A percentile compares a stretch with the other conserved stretches of the same genome.
Conservation (phyloP, 2,888 invertebrate species). For the Apotomis betuletana region DNA sequence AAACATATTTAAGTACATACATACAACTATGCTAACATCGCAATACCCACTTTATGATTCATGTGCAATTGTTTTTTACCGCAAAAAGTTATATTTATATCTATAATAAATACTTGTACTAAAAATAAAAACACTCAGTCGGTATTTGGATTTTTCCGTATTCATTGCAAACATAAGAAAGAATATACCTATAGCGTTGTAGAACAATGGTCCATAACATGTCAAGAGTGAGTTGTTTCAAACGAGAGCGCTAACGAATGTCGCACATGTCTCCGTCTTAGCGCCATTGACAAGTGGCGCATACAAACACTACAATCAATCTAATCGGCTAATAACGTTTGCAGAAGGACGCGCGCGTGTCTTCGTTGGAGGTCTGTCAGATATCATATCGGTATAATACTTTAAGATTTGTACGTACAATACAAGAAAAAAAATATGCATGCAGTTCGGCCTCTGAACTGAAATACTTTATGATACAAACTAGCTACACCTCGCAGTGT, state of each 20-base stretch:
- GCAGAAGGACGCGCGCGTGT: neutral
- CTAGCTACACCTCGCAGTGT: too few species aligned
- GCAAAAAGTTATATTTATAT: too few species aligned
- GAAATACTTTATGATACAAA: too few species aligned
- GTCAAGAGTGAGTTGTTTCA: conserved; percentile 8
- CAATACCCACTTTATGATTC: neutral
- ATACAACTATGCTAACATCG: neutral
- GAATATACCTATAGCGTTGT: neutral
- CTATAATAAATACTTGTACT: too few species aligned
- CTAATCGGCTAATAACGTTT: neutral
- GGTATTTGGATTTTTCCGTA: neutral
- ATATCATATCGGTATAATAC: neutral
- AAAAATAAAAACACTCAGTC: too few species aligned
- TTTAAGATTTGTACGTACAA: too few species aligned
- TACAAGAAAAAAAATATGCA: too few species aligned
- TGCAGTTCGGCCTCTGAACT: too few species aligned
- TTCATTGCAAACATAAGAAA: neutral
- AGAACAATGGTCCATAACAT: conserved; percentile 19
- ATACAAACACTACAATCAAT: conserved; percentile 27
- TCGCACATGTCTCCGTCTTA: neutral
- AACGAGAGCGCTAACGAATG: conserved; percentile 11
- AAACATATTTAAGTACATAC: neutral
- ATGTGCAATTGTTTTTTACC: neutral
- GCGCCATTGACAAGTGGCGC: conserved; percentile 19
- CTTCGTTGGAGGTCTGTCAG: conserved; percentile 31